Conservation (phyloP, 2,113 vertebrate species). For the Amblyopsis rosae region DNA sequence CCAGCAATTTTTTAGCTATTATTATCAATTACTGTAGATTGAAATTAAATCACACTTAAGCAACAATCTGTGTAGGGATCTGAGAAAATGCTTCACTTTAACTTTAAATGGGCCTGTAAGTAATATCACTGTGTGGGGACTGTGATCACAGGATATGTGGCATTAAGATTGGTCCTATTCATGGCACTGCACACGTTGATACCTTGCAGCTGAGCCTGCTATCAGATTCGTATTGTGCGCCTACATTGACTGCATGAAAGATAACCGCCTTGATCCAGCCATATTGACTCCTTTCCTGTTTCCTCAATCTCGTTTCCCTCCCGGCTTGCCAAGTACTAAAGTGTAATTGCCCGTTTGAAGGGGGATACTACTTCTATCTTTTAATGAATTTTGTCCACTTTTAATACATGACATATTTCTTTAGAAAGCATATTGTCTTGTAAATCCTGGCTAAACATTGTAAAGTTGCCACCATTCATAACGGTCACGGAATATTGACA, state of each 20-base stretch:
- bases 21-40: too few relatives aligned
- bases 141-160: not conserved
- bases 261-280: not conserved
- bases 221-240: not conserved
- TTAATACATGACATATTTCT: slow-evolving; percentile 13
- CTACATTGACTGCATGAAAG: slow-evolving; percentile 2
- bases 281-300: not conserved
- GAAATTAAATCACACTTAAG: too few relatives aligned
- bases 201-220: not conserved
- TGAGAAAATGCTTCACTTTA: too few relatives aligned
- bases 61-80: too few relatives aligned
- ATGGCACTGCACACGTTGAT: not conserved
- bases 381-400: slow-evolving; percentile 2
- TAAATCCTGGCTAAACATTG: not conserved
- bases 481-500: too few relatives aligned
- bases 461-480: too few relatives aligned
- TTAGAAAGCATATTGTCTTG: slow-evolving; percentile 3
- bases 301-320: not conserved
- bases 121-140: too few relatives aligned
- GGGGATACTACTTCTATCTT: not conserved
- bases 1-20: too few relatives aligned
- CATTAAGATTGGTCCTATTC: not conserved
- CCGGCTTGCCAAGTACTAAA: slow-evolving; percentile 8
- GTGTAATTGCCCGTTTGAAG: slow-evolving; percentile 13
- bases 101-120: too few relatives aligned